Evolutionary conservation across 1,140 invertebrate species (phyloP).

Genomic region (Drosophila oshimai): DNA sequence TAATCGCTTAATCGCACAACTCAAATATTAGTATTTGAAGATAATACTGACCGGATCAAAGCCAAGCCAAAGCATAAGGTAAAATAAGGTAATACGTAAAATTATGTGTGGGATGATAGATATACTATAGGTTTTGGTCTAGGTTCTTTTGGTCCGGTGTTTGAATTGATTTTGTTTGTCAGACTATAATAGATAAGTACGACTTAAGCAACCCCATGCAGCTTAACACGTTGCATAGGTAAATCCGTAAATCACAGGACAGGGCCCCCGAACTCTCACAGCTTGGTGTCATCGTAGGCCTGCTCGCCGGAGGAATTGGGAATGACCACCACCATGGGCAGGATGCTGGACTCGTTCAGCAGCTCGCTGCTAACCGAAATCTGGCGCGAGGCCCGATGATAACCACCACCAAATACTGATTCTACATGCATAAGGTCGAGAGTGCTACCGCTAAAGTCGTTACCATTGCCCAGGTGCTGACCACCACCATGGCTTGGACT

Average conservation of each 20-base stretch:
- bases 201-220: conserved; percentile 24
- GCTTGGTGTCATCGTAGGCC: conserved; percentile 69
- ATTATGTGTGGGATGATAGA: conserved; percentile 20
- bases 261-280: conserved; percentile 45
- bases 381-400: conserved; percentile 39
- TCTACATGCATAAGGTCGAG: conserved; percentile 53
- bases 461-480: conserved; percentile 48
- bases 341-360: conserved; percentile 49
- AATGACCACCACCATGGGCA: conserved; percentile 77
- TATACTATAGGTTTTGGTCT: conserved; percentile 27
- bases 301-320: conserved; percentile 63
- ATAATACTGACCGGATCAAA: conserved; percentile 18
- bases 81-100: conserved; percentile 11
- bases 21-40: conserved; percentile 24
- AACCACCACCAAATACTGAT: conserved; percentile 24
- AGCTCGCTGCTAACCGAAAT: conserved; percentile 65
- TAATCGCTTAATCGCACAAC: conserved; percentile 36
- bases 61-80: conserved; percentile 33
- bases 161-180: conserved; percentile 23
- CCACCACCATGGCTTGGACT: conserved; percentile 5
- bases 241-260: conserved; percentile 15
- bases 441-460: conserved; percentile 52
- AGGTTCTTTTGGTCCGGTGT: conserved; percentile 22
- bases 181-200: conserved; percentile 20
- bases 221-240: not conserved